phyloP scores from a whole-genome alignment of 1,140 invertebrate species.

The Polypedilum pembai region DNA sequence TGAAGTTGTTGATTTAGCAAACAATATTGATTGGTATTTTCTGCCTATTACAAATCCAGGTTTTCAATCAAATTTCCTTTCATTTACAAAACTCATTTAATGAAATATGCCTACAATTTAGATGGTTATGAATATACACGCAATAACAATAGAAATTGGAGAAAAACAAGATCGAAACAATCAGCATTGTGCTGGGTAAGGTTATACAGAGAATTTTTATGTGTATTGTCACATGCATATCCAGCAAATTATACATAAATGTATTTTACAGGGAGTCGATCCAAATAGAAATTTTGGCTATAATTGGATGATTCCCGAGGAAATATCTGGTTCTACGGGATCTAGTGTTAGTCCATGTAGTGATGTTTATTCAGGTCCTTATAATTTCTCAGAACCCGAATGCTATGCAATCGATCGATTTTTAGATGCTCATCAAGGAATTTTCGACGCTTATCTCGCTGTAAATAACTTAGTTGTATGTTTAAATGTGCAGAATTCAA shows the following conservation, averaged over 20 bases:
- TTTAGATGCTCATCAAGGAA: constrained; percentile 38
- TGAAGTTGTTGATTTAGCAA: constrained; percentile 39
- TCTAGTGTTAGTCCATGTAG: constrained; percentile 49
- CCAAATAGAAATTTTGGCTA: constrained; percentile 62
- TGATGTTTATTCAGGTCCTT: constrained; percentile 50
- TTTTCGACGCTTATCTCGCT: constrained; percentile 34
- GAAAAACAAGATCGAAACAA: constrained; percentile 51
- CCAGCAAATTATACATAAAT: too few species aligned
- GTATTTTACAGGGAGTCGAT: constrained; percentile 48
- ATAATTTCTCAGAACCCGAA: constrained; percentile 54
- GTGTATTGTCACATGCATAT: too few species aligned
- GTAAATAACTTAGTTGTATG: neutral
- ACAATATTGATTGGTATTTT: constrained; percentile 55
- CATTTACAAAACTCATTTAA: neutral
- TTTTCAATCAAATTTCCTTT: neutral
- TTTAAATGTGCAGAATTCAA: neutral
- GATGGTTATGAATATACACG: constrained; percentile 61
- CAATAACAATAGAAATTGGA: constrained; percentile 50
- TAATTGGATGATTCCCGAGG: constrained; percentile 47
- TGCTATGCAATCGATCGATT: constrained; percentile 44
- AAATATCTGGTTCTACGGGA: constrained; percentile 37
- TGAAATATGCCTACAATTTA: neutral
- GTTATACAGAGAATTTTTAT: too few species aligned
- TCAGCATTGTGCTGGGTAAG: constrained; percentile 40
- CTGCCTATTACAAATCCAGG: constrained; percentile 61